These are phyloP conservation scores for Pogona vitticeps DNA, from an alignment of 2,113 vertebrate species.

Conservation along the genomic window DNA sequence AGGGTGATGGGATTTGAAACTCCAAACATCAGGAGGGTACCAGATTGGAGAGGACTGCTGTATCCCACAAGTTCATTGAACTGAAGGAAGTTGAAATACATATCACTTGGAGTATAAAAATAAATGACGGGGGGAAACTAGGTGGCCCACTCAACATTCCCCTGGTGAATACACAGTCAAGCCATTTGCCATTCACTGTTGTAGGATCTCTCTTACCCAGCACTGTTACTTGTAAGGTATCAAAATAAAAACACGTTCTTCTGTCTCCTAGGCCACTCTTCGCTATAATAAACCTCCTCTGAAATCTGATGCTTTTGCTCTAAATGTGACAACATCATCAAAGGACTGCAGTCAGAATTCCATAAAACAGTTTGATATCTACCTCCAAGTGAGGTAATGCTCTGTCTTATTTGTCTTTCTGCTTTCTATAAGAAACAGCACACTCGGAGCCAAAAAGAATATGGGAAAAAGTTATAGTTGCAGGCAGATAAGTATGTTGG, in stretches of 20 bases:
- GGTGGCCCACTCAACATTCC: background rate
- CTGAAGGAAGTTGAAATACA: background rate
- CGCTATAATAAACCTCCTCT: conserved; percentile 58
- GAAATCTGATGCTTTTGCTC: conserved; percentile 44
- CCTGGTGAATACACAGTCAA: background rate
- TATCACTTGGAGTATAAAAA: background rate
- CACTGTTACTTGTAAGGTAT: background rate
- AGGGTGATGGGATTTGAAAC: background rate
- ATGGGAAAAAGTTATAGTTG: too few relatives aligned
- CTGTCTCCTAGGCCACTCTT: conserved; percentile 42
- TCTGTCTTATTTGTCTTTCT: too few relatives aligned
- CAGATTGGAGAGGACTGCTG: background rate
- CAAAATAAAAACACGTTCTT: background rate
- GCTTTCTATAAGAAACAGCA: too few relatives aligned
- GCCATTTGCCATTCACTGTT: background rate
- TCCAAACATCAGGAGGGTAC: background rate
- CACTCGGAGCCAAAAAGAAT: too few relatives aligned
- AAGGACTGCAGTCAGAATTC: conserved; percentile 27
- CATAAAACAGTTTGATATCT: conserved; percentile 48
- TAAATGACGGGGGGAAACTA: background rate
- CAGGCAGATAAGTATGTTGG: too few relatives aligned
- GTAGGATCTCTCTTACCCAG: background rate
- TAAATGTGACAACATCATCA: conserved; percentile 47
- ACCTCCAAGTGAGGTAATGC: conserved; percentile 57
- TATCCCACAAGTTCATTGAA: background rate